Percentiles rank a stretch among this genome's conserved stretches.
Conservation (phyloP, 2,113 vertebrate genomes). For the Connochaetes taurinus region DNA sequence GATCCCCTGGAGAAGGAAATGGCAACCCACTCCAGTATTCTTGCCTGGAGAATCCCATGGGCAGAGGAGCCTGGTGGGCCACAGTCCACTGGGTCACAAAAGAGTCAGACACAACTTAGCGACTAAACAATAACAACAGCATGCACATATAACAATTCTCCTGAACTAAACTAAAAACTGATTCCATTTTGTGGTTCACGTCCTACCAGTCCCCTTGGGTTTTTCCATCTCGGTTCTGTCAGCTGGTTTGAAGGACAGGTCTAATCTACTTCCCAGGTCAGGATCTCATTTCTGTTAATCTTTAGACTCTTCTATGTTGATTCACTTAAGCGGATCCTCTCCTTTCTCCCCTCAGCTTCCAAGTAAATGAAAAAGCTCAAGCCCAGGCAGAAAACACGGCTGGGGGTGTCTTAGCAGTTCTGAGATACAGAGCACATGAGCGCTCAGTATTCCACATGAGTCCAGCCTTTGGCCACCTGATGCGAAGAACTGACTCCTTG, state of each 20-base stretch:
- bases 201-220: not conserved
- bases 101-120: not conserved
- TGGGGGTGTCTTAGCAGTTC: not conserved
- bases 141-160: not conserved
- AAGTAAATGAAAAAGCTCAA: not conserved
- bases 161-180: not conserved
- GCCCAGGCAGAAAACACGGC: not conserved
- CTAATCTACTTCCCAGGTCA: not conserved
- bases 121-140: not conserved
- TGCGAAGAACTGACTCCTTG: not conserved
- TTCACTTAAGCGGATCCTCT: not conserved
- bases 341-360: not conserved
- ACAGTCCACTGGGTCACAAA: not conserved
- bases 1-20: not conserved
- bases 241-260: not conserved
- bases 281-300: not conserved
- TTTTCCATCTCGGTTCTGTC: not conserved
- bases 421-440: not conserved
- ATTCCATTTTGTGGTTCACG: not conserved
- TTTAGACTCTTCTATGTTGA: not conserved
- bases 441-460: rapidly evolving
- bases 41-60: not conserved
- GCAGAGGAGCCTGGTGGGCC: not conserved
- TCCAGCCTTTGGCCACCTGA: not conserved
- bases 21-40: not conserved